Evolutionary conservation across 2,113 vertebrate genomes (phyloP).

Genomic region (Lota lota): DNA sequence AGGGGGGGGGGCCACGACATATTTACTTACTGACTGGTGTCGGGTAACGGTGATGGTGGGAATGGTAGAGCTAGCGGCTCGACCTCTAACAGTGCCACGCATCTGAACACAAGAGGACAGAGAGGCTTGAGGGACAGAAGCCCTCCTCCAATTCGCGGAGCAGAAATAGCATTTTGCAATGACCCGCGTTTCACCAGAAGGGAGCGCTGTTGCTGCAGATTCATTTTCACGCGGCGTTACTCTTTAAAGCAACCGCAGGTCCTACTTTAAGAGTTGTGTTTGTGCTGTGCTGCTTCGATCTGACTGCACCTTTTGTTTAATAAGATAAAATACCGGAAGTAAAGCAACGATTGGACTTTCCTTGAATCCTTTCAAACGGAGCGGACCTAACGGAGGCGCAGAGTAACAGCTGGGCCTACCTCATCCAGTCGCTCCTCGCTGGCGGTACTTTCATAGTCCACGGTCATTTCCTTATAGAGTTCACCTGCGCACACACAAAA

Average conservation of each 20-base stretch:
- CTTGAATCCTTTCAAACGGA: no score
- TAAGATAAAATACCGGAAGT: no score
- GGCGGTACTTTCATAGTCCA: slow-evolving; percentile 72
- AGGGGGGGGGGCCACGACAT: slow-evolving; percentile 28
- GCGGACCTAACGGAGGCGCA: neutral
- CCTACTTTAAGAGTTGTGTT: neutral
- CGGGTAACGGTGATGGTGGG: slow-evolving; percentile 75
- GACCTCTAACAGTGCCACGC: slow-evolving; percentile 65
- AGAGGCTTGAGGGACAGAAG: slow-evolving; percentile 57
- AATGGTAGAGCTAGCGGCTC: slow-evolving; percentile 70
- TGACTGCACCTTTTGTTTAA: neutral
- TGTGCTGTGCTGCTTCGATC: neutral
- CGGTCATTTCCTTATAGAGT: slow-evolving; percentile 76
- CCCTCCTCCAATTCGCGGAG: slow-evolving; percentile 29
- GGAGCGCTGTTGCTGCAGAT: no score
- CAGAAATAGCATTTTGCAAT: slow-evolving; percentile 4
- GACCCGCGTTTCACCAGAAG: no score
- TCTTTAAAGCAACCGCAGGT: neutral
- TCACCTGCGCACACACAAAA: slow-evolving; percentile 68
- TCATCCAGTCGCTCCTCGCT: slow-evolving; percentile 80
- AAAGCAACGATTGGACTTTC: no score
- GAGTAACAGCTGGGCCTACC: slow-evolving; percentile 60
- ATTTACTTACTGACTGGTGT: slow-evolving; percentile 75
- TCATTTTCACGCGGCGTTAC: no score
- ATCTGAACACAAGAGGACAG: slow-evolving; percentile 79